Evolutionary conservation across 2,888 invertebrate species (phyloP), one percentile per base, ranked within the genome.

Genomic region (Amiota communis): DNA sequence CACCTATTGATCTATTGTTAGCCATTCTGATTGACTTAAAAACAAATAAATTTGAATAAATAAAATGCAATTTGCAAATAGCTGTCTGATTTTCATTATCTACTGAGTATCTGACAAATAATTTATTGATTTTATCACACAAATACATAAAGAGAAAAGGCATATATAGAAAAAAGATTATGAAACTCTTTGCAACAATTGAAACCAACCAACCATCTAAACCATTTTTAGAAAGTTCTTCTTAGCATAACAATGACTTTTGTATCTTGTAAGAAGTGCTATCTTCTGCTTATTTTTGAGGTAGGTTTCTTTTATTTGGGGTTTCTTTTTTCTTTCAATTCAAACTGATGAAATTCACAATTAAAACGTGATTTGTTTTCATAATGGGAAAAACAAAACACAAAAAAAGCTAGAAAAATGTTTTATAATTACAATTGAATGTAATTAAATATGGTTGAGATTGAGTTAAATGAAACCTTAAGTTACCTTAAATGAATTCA

Each of bases 281-380:
- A 2, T 53, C 1, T 53, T 53, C 36, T 53, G 13, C 53, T 53
- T n/a, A 59, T 59, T 59, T 59, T 59, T 59, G 17, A 10, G 47
- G 47, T 65, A 46, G 63, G 23, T 64, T 59, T 1, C 12, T 10
- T 10, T 59, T 20, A n/a, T n/a, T n/a, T n/a, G n/a, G 20, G 9
- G 12, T 4, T 65, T 65, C 10, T 65, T 53, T 53, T 53, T n/a
- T 53, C 6, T 53, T 53, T 8, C 3, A 23, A 23, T 36, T 36
- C 36, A 36, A 36, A 36, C 36, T 36, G 6, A 20, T 59, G 59
- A 20, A 20, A 59, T 20, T 15, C 73, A n/a, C 70, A 61, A 81
- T 81, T 75, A 79, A 81, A 83, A 82, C 75, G 78, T 76, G 78
- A 78, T 83, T 81, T 79, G 83, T 67, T 77, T 82, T 72, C 51